Base-by-base conservation (phyloP, 1,140 invertebrate genomes). In the Bombus pyrosoma region DNA sequence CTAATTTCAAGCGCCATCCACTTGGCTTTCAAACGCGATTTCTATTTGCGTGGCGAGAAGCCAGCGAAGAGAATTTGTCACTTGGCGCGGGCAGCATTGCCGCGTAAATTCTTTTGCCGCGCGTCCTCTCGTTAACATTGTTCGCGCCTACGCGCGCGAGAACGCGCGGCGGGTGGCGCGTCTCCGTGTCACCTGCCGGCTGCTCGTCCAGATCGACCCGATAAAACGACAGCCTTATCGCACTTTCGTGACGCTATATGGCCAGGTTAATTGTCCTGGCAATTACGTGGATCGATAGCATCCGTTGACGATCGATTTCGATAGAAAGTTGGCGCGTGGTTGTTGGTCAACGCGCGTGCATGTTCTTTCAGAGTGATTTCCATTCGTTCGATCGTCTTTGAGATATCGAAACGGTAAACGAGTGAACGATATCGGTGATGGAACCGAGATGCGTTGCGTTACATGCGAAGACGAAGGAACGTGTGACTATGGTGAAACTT, bases 171-270 rank as follows among this genome's bases (percentile, higher is more conserved):
- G 69, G 87, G 90, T 85, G 91, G 89, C 71, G 76, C 83, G 69
- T 85, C 80, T 41, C 73, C 71, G 73, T 78, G 74, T 88, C 69
- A 79, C 37, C 86, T 69, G 69, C 77, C 75, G 47, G 53, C 41
- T 72, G 39, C 76, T 85, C 78, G 83, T 86, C 84, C 57, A 79
- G 89, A 88, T 85, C 68, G 62, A n/a, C 10, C 83, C 83, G 88
- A 91, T 88, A 90, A 88, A 90, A n/a, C 71, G 69, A 64, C 74
- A 85, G 81, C 28, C 83, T 82, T 89, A 89, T 90, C 85, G 80
- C 71, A n/a, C 72, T 71, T 53, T 57, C 64, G 3, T 47, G 83
- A 86, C 53, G 77, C 53, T 64, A 75, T 59, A 43, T 64, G 41
- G 6, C 41, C 15, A 10, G 69, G 34, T 76, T 91, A 85, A 89